phyloP scores from a whole-genome alignment of 2,888 invertebrate species.

The Platerodrilus igneus region DNA sequence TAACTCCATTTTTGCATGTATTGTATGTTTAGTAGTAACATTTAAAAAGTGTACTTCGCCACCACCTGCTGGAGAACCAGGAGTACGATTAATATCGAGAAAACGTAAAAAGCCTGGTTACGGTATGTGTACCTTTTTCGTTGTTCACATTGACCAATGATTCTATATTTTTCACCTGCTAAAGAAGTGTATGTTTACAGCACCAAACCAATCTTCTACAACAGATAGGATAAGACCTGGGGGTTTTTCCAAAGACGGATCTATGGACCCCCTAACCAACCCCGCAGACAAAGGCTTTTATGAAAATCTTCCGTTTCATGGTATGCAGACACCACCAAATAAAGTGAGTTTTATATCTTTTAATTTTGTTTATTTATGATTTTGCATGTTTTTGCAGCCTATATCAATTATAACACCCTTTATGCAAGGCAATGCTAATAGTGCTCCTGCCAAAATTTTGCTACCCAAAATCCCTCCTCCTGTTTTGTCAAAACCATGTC shows the following conservation, averaged over 20 bases:
- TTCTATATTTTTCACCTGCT: not conserved
- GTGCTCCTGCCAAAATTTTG: constrained; percentile 20
- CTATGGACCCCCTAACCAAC: constrained; percentile 66
- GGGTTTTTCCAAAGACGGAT: constrained; percentile 47
- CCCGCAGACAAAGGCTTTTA: constrained; percentile 82
- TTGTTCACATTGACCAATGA: not conserved
- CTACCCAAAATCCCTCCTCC: constrained; percentile 10
- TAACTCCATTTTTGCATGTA: constrained; percentile 28
- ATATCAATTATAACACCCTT: constrained; percentile 58
- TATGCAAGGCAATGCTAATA: constrained; percentile 36
- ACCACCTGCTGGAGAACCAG: constrained; percentile 33
- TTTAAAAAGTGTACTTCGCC: constrained; percentile 65
- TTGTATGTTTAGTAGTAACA: constrained; percentile 71
- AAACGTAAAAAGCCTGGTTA: constrained; percentile 73
- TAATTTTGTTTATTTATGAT: constrained; percentile 44
- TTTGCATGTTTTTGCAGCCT: constrained; percentile 52
- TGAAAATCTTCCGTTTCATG: constrained; percentile 94
- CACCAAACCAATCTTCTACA: constrained; percentile 51
- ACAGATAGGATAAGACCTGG: constrained; percentile 51
- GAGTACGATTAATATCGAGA: constrained; percentile 49
- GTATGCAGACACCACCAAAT: constrained; percentile 87
- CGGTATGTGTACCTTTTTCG: constrained; percentile 48
- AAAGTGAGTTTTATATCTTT: constrained; percentile 62
- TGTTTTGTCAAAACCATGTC: constrained; percentile 17
- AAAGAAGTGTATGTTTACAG: constrained; percentile 34